Evolutionary conservation across 2,113 vertebrate genomes (phyloP).

Genomic region (Lamprologus sp.): DNA sequence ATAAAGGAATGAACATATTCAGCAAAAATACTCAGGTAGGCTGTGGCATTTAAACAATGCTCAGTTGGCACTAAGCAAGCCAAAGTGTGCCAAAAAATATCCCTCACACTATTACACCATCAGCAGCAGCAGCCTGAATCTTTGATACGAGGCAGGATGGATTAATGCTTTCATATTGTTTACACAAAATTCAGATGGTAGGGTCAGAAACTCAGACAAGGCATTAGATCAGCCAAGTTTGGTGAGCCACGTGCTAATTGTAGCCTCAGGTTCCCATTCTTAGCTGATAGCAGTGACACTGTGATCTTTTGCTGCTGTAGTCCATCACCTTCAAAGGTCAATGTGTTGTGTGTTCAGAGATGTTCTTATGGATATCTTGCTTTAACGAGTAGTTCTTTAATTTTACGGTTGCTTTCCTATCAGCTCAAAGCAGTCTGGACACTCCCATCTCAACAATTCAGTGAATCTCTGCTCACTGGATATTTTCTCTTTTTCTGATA

Average conservation of each 20-base stretch:
- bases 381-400: not conserved
- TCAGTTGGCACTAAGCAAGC: not conserved
- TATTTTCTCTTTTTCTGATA: not conserved
- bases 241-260: not conserved
- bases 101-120: not conserved
- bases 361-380: not conserved
- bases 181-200: not conserved
- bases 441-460: not conserved
- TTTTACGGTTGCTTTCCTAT: not conserved
- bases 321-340: not conserved
- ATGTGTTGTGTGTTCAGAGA: not conserved
- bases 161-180: not conserved
- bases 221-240: not conserved
- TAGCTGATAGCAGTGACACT: not conserved
- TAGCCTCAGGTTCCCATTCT: not conserved
- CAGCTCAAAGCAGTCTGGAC: not conserved
- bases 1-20: not conserved
- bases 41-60: not conserved
- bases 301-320: not conserved
- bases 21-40: not conserved
- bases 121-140: not conserved
- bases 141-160: not conserved
- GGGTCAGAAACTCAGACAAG: not conserved
- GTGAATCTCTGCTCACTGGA: not conserved
- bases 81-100: not conserved